Base-by-base conservation (phyloP, 1,140 invertebrate genomes). In the Orius laevigatus region DNA sequence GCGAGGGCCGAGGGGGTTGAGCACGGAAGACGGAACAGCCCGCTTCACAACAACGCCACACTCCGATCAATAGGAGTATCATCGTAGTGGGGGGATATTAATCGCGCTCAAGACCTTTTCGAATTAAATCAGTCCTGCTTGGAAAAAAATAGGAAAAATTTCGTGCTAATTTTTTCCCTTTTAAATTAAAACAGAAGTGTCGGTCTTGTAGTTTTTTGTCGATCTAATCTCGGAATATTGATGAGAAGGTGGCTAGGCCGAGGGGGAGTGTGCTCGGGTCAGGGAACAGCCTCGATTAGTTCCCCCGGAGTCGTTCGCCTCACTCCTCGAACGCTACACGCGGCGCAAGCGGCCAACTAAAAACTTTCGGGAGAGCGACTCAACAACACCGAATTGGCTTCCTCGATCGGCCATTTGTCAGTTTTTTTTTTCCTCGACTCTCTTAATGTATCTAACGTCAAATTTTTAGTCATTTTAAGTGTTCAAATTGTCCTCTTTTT, bases 331-430 rank as follows among this genome's bases (percentile, higher is more conserved):
- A 25, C 25, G 25, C 25, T 25, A 25, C 25, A 25, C 25, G 25
- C 25, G 25, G 25, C 25, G 25, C 25, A 25, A 25, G 25, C 25
- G 25, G 25, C 25, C 25, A 25, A 25, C 25, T 25, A 25, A 25
- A 25, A 25, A 25, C 25, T 25, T 25, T 25, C 25, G 25, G 25
- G 31, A 19, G 41, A 14, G 48, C 49, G 40, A 42, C 33, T 36
- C 40, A 47, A 53, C 54, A 49, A 50, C 51, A 53, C 52, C 43
- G 53, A 45, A 51, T 48, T 55, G 53, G 53, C 51, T 55, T 55
- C 53, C 36, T 50, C 46, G 47, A 52, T 54, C 48, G 42, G 53
- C 53, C 51, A 48, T 53, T 44, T 25, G 25, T 25, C 25, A 25
- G 25, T 25, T 25, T 25, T 25, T 25, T 25, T 25, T 25, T 25